A percentile compares a stretch with the other conserved stretches of the same genome.
Evolutionary conservation across 1,140 invertebrate species (phyloP).

Genomic region (Pristionchus pacificus): DNA sequence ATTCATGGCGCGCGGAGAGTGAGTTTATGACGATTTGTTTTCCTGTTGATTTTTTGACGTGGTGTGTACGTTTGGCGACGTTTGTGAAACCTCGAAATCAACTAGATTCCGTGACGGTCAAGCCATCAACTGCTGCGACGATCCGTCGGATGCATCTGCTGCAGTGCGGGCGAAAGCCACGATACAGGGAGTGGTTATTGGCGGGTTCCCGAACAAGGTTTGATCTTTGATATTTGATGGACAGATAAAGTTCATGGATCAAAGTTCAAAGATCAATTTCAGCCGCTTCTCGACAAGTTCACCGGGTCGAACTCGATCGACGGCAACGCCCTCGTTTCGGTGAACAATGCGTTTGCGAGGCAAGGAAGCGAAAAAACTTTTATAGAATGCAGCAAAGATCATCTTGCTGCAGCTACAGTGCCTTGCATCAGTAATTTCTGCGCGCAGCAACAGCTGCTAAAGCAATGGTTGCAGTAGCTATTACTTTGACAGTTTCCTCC

Average conservation of each 20-base stretch:
- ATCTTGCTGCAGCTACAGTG: too few species aligned
- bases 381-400: too few species aligned
- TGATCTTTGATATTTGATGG: too few species aligned
- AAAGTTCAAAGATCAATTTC: neutral
- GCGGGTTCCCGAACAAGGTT: neutral
- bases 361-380: too few species aligned
- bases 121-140: neutral
- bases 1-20: neutral
- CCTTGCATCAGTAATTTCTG: too few species aligned
- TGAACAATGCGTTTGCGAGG: neutral
- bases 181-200: neutral
- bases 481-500: too few species aligned
- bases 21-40: neutral
- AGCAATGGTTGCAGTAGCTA: too few species aligned
- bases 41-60: too few species aligned
- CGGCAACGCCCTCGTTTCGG: neutral
- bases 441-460: too few species aligned
- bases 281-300: neutral
- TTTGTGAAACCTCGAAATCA: too few species aligned
- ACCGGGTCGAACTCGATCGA: neutral
- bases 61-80: too few species aligned
- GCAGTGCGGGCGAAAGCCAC: neutral
- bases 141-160: neutral
- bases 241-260: neutral
- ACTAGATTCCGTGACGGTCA: neutral